Evolutionary conservation across 1,140 invertebrate species (phyloP).

Genomic region (Caenorhabditis briggsae): DNA sequence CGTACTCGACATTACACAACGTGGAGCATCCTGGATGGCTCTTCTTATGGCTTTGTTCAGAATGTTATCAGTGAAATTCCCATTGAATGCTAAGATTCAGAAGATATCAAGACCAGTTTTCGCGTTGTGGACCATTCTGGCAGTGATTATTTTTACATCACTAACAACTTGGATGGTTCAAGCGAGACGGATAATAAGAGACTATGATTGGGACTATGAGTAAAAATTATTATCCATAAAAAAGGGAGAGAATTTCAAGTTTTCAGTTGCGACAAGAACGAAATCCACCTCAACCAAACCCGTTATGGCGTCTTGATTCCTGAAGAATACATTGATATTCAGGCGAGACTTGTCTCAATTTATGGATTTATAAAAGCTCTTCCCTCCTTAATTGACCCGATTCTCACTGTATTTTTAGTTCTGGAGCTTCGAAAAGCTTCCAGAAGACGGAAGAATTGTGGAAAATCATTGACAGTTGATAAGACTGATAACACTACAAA

Average conservation of each 20-base stretch:
- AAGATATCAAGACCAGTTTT: neutral
- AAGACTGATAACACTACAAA: slow-evolving; percentile 12
- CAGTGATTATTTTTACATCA: slow-evolving; percentile 1
- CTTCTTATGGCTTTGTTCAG: slow-evolving; percentile 19
- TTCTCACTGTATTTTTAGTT: neutral
- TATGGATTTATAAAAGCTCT: slow-evolving; percentile 5
- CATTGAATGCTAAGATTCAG: slow-evolving; percentile 10
- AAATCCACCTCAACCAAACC: slow-evolving; percentile 2
- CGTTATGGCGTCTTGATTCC: slow-evolving; percentile 21
- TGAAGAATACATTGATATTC: neutral
- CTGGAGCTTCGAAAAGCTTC: neutral
- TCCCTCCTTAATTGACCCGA: neutral
- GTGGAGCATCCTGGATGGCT: slow-evolving; percentile 25
- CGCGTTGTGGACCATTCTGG: slow-evolving; percentile 9
- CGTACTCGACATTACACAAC: slow-evolving; percentile 29
- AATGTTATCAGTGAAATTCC: neutral
- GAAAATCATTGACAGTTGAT: neutral
- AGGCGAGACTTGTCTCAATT: neutral
- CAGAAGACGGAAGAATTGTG: neutral
- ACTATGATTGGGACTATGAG: slow-evolving; percentile 43
- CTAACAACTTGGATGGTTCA: slow-evolving; percentile 42
- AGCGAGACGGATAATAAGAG: slow-evolving; percentile 2
- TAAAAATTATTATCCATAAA: neutral
- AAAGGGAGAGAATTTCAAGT: neutral
- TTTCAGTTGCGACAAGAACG: slow-evolving; percentile 24